Evolutionary conservation across 35 echinoderm and acorn worm species (phyloP).

Genomic region (Patiria miniata): DNA sequence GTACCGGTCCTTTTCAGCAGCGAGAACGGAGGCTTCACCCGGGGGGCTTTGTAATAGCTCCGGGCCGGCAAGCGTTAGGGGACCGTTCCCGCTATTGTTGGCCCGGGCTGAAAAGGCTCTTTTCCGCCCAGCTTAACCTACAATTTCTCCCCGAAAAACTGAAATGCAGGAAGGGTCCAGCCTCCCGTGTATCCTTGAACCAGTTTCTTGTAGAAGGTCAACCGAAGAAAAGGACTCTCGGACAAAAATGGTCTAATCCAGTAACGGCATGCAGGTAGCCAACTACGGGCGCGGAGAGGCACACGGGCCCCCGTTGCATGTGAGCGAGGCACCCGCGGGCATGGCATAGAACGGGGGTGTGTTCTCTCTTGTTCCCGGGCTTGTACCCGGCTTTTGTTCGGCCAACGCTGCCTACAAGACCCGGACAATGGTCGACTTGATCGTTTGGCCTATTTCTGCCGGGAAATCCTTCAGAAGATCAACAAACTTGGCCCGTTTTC

Average conservation of each 20-base stretch:
- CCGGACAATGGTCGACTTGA: neutral
- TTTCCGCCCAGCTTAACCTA: slow-evolving; percentile 15
- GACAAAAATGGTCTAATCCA: neutral
- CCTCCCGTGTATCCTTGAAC: neutral
- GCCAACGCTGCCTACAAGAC: slow-evolving; percentile 5
- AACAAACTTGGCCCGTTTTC: slow-evolving; percentile 27
- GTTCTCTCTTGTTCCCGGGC: neutral
- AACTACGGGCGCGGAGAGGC: neutral
- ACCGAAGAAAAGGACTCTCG: neutral
- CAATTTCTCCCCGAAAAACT: neutral
- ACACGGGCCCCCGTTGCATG: neutral
- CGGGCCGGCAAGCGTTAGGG: neutral
- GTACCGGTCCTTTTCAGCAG: too few species aligned
- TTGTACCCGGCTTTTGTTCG: neutral
- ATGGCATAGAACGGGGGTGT: neutral
- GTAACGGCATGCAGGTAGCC: neutral
- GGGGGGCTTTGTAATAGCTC: neutral
- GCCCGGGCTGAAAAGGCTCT: neutral
- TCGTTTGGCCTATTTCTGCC: slow-evolving; percentile 24
- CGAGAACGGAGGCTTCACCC: too few species aligned
- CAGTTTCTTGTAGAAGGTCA: slow-evolving; percentile 30
- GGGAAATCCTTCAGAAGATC: slow-evolving; percentile 27
- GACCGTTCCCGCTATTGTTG: neutral
- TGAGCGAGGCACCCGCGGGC: neutral
- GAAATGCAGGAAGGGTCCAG: slow-evolving; percentile 9